Conservation (phyloP, 2,113 vertebrate species). For the Echinops telfairi region DNA sequence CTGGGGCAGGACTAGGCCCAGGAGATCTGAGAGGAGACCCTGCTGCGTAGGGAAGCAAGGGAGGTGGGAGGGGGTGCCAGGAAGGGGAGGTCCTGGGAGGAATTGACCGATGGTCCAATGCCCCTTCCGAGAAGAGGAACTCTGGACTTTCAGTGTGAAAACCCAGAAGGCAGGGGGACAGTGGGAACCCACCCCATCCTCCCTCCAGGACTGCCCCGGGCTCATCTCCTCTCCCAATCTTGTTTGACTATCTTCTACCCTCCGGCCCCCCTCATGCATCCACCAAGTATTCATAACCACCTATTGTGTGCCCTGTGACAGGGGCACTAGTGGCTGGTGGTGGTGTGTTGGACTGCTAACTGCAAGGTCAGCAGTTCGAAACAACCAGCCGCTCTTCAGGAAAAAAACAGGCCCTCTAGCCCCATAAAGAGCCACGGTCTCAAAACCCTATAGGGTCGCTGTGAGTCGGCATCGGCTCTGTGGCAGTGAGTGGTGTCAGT, state of each 20-base stretch:
- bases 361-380: too few relatives aligned
- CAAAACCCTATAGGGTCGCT: too few relatives aligned
- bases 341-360: too few relatives aligned
- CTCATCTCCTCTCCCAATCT: background rate
- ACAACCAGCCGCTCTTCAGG: too few relatives aligned
- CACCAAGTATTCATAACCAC: background rate
- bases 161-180: background rate
- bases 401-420: too few relatives aligned
- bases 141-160: background rate
- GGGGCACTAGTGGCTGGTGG: too few relatives aligned
- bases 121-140: background rate
- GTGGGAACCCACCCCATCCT: background rate
- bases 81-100: background rate
- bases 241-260: background rate
- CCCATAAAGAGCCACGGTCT: too few relatives aligned
- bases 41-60: conserved; percentile 9
- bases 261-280: background rate
- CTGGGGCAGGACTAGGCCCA: conserved; percentile 70
- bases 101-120: background rate
- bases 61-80: too few relatives aligned
- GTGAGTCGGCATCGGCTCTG: too few relatives aligned
- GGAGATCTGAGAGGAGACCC: conserved; percentile 35
- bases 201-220: background rate
- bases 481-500: background rate
- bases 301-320: too few relatives aligned